Evolutionary conservation across 2,113 vertebrate genomes (phyloP), one percentile per base, ranked within the genome.

Genomic region (Prolemur simus): DNA sequence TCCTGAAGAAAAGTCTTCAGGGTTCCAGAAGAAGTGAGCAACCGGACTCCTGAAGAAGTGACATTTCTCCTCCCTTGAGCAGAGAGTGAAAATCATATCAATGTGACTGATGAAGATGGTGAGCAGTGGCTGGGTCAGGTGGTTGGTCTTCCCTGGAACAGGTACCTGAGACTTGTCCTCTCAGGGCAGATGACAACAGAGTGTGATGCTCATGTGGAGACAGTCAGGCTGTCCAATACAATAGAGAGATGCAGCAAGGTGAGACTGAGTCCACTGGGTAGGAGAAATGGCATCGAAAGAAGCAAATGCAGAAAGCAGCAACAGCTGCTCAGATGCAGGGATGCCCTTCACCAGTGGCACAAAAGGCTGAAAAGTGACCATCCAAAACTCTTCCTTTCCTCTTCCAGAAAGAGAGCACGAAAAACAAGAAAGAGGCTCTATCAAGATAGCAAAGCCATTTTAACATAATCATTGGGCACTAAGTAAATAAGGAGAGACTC

Each of bases 11-110:
- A 87, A 87, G 47, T 54, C 68, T 80, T 92, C 63, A 32, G 42
- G 37, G 74, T 42, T 54, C 17, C 52, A 6, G 52, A 54, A 54
- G 52, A 54, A 54, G 10, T 23, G 47, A 96, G 17, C 49, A 39
- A 80, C 81, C 77, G 52, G 27, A 39, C 27, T 83, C 29, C 82
- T 18, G 4, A 84, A 10, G 42, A 80, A n/a, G n/a, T 10, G 3
- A 73, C 32, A 49, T 49, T 93, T 90, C 64, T 80, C 69, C 60
- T 78, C n/a, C 84, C 34, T 23, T 66, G 52, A 89, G 87, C 83
- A 88, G 52, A 54, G 6, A 77, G 54, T 42, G 77, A 18, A 60
- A 82, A n/a, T 39, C 45, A 11, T 18, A 32, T n/a, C 8, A 0
- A 68, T 8, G 77, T 85, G 89, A 45, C 64, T 69, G 17, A 0